Conservation (phyloP, 2,113 vertebrate species). For the Gymnobelideus leadbeateri region DNA sequence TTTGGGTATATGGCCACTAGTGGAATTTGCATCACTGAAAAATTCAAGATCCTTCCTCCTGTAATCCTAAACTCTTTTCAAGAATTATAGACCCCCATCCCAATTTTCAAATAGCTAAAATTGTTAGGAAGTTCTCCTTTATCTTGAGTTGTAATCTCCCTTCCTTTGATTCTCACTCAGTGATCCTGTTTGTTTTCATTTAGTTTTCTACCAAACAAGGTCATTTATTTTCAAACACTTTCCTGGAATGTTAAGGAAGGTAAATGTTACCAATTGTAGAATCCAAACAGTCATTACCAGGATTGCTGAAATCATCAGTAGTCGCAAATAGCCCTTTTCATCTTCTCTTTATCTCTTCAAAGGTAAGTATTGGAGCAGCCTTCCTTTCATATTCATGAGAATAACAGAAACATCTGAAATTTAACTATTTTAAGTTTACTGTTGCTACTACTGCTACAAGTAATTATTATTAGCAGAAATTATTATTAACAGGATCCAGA, state of each 20-base stretch:
- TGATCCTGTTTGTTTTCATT: neutral
- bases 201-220: neutral
- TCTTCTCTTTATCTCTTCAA: slow-evolving; percentile 1
- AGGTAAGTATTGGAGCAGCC: neutral
- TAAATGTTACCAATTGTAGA: neutral
- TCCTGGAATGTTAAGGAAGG: neutral
- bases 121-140: neutral
- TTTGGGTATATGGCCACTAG: neutral
- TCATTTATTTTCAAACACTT: neutral
- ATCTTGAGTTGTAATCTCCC: neutral
- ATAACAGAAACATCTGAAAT: neutral
- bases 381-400: neutral
- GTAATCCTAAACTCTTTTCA: neutral
- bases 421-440: neutral
- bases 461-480: neutral
- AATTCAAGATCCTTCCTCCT: neutral
- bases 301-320: neutral
- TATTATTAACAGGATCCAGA: neutral
- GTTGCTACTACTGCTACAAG: neutral
- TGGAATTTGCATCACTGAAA: neutral
- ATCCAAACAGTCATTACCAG: neutral
- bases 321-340: neutral
- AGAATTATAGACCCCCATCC: neutral
- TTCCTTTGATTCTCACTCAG: neutral
- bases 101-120: neutral